Conservation (phyloP, 1,140 invertebrate species). For the Drosophila watanabei region DNA sequence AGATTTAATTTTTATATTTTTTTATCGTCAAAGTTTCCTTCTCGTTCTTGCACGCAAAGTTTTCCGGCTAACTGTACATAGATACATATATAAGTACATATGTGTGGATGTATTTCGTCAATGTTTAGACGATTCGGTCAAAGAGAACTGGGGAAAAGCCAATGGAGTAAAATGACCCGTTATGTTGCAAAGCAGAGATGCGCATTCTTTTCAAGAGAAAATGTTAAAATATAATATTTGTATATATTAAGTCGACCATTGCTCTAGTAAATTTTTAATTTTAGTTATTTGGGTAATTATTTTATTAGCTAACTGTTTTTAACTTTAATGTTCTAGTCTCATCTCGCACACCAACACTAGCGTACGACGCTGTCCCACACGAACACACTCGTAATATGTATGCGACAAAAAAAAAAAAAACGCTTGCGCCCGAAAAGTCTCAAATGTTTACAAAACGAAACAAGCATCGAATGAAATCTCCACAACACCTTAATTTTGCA, state of each 20-base stretch:
- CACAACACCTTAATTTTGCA: too few species aligned
- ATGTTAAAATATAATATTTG: not conserved
- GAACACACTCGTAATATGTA: not conserved
- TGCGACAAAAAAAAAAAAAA: not conserved
- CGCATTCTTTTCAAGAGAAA: not conserved
- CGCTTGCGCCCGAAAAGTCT: not conserved
- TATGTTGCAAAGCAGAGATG: conserved; percentile 1
- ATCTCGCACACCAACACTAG: not conserved
- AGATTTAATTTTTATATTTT: not conserved
- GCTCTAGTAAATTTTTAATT: too few species aligned
- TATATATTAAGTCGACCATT: not conserved
- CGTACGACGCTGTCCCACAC: not conserved
- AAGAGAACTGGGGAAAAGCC: conserved; percentile 5
- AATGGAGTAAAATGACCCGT: not conserved
- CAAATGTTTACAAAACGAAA: not conserved
- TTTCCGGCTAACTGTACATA: not conserved
- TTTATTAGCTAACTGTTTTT: not conserved
- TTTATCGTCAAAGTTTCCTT: not conserved
- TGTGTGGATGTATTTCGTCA: not conserved
- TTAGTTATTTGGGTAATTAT: not conserved
- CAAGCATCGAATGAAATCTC: not conserved
- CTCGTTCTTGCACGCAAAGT: not conserved
- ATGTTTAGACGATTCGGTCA: conserved; percentile 22
- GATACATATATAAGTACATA: not conserved
- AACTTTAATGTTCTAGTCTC: not conserved